A percentile compares a stretch with the other conserved stretches of the same genome.
phyloP scores from a whole-genome alignment of 2,113 vertebrate genomes.

The Onychostruthus taczanowskii region DNA sequence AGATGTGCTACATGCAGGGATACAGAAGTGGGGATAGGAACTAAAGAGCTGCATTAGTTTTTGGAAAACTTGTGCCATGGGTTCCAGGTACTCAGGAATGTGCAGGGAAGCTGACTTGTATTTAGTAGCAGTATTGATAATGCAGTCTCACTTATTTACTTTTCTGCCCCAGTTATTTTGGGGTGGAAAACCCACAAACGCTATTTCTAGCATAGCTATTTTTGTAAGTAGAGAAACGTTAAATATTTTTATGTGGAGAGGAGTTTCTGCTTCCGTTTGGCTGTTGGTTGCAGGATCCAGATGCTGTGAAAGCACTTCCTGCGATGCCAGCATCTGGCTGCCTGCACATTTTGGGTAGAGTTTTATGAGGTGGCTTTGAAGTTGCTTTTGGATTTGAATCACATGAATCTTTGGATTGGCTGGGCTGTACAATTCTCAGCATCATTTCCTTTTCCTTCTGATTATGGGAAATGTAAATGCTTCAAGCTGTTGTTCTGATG shows the following conservation, averaged over 20 bases:
- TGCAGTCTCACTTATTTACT: not conserved
- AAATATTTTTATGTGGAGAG: not conserved
- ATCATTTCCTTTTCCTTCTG: slow-evolving; percentile 38
- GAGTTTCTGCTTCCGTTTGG: slow-evolving; percentile 8
- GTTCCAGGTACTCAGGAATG: not conserved
- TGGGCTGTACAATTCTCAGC: not conserved
- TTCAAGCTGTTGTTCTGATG: slow-evolving; percentile 39
- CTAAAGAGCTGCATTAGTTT: accelerated
- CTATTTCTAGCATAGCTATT: not conserved
- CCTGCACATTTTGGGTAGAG: not conserved
- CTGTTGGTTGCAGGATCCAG: not conserved
- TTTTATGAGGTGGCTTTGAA: slow-evolving; percentile 59
- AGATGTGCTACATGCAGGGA: accelerated
- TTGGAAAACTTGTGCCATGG: not conserved
- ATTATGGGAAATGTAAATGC: slow-evolving; percentile 28
- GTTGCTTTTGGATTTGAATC: slow-evolving; percentile 36
- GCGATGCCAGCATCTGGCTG: slow-evolving; percentile 30
- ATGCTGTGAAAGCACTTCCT: slow-evolving; percentile 13
- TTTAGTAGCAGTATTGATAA: not conserved
- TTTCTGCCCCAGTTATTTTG: not conserved
- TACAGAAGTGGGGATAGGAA: accelerated
- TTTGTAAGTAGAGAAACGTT: not conserved
- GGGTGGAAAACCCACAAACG: accelerated
- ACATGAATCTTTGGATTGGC: not conserved
- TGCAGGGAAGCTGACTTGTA: not conserved